A percentile compares a stretch with the other conserved stretches of the same genome.
These are phyloP conservation scores for Myripristis jacobus DNA, from an alignment of 2,797 vertebrate genomes.

Conservation along the genomic window DNA sequence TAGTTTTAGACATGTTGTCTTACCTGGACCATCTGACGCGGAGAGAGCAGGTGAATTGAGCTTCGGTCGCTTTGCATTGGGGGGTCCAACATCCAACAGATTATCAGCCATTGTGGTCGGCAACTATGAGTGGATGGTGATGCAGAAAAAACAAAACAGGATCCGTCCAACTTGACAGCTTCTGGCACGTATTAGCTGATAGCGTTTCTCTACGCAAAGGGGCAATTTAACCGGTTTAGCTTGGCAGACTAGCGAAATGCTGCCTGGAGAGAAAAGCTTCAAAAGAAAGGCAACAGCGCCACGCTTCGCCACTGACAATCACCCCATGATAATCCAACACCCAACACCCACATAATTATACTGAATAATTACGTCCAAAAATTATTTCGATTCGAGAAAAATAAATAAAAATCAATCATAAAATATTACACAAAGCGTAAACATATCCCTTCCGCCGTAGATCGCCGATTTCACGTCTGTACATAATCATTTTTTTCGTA, in stretches of 20 bases:
- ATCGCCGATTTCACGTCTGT: slow-evolving; percentile 72
- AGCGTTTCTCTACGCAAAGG: slow-evolving; percentile 63
- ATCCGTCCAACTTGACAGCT: slow-evolving; percentile 42
- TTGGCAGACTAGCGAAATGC: slow-evolving; percentile 75
- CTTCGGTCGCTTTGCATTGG: slow-evolving; percentile 96
- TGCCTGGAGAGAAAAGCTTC: slow-evolving; percentile 73
- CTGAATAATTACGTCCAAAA: slow-evolving; percentile 77
- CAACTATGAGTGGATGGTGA: slow-evolving; percentile 48
- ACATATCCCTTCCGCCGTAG: slow-evolving; percentile 68
- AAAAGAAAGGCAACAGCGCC: slow-evolving; percentile 94
- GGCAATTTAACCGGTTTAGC: slow-evolving; percentile 60
- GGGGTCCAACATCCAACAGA: slow-evolving; percentile 95
- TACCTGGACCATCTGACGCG: slow-evolving; percentile 94
- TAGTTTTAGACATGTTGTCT: slow-evolving; percentile 44
- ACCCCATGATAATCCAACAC: slow-evolving; percentile 90
- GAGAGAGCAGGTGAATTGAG: slow-evolving; percentile 94
- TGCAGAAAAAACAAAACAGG: slow-evolving; percentile 40
- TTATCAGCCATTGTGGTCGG: slow-evolving; percentile 92
- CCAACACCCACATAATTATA: slow-evolving; percentile 89
- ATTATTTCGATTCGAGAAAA: slow-evolving; percentile 72
- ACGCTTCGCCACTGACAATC: slow-evolving; percentile 89
- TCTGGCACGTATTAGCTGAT: slow-evolving; percentile 22
- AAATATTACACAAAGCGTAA: slow-evolving; percentile 72
- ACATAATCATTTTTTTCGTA: slow-evolving; percentile 80
- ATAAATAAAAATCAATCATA: slow-evolving; percentile 78